phyloP scores from a whole-genome alignment of 2,113 vertebrate genomes.

The Cyprinus carpio region DNA sequence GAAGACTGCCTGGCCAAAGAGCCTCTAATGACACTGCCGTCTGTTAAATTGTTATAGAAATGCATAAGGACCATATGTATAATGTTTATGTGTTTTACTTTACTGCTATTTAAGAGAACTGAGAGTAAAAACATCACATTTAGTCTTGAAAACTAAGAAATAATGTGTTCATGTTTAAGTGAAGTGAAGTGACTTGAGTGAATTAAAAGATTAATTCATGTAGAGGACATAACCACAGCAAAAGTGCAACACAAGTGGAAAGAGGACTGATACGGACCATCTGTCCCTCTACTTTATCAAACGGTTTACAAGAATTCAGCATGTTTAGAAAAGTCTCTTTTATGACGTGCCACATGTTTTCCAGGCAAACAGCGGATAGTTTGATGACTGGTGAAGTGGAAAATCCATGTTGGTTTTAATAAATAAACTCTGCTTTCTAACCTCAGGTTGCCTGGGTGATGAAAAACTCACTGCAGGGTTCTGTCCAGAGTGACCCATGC shows the following conservation, averaged over 20 bases:
- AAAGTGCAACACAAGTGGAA: background rate
- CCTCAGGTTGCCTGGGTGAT: background rate
- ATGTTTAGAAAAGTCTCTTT: background rate
- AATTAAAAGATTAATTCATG: background rate
- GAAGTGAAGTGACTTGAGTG: no score
- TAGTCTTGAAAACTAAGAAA: background rate
- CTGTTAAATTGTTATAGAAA: slow-evolving; percentile 18
- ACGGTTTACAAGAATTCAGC: background rate
- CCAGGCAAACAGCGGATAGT: background rate
- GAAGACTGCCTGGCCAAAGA: slow-evolving; percentile 53
- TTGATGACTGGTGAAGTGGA: slow-evolving; percentile 2
- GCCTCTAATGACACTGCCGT: slow-evolving; percentile 44
- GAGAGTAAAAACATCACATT: background rate
- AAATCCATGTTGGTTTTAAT: slow-evolving; percentile 23
- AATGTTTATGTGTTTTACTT: background rate
- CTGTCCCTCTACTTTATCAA: slow-evolving; percentile 7
- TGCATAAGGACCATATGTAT: background rate
- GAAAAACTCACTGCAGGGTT: background rate
- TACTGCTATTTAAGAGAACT: background rate
- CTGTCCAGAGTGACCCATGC: background rate
- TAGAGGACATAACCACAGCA: background rate
- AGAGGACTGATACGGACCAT: slow-evolving; percentile 23
- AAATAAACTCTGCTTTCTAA: slow-evolving; percentile 16
- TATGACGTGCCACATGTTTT: background rate
- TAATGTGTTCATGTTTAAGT: background rate